phyloP scores from a whole-genome alignment of 1,140 invertebrate species.

The Cotesia vestalis region DNA sequence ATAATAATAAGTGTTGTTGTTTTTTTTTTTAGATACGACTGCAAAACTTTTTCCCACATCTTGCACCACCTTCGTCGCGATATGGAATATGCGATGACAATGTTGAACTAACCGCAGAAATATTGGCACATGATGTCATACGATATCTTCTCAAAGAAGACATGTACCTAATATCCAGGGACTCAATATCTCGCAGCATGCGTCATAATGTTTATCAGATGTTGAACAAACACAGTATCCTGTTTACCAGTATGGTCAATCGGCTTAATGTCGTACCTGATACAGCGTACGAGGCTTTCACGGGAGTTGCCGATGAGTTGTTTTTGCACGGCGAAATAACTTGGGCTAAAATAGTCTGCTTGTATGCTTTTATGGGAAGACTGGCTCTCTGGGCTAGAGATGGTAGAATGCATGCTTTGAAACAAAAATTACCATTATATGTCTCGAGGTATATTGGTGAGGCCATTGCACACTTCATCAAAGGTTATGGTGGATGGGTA shows the following conservation, averaged over 20 bases:
- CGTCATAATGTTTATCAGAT: slow-evolving; percentile 66
- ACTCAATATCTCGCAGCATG: slow-evolving; percentile 62
- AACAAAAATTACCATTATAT: slow-evolving; percentile 60
- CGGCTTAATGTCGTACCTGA: slow-evolving; percentile 67
- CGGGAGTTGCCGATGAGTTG: slow-evolving; percentile 69
- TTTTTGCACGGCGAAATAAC: slow-evolving; percentile 68
- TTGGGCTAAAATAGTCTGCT: slow-evolving; percentile 71
- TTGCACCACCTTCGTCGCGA: slow-evolving; percentile 44
- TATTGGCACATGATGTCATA: slow-evolving; percentile 60
- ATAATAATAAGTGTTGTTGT: neutral
- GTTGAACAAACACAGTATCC: slow-evolving; percentile 69
- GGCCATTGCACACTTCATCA: slow-evolving; percentile 61
- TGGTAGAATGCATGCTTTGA: slow-evolving; percentile 61
- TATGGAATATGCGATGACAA: slow-evolving; percentile 55
- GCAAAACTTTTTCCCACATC: slow-evolving; percentile 60
- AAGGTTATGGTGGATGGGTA: slow-evolving; percentile 63
- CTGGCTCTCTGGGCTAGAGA: slow-evolving; percentile 67
- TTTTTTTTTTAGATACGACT: slow-evolving; percentile 56
- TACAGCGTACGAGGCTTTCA: slow-evolving; percentile 68
- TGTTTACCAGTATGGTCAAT: slow-evolving; percentile 71
- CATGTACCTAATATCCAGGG: slow-evolving; percentile 60
- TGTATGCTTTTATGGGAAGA: slow-evolving; percentile 71
- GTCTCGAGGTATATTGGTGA: slow-evolving; percentile 61
- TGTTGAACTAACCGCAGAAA: slow-evolving; percentile 58
- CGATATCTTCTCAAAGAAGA: slow-evolving; percentile 63